Evolutionary conservation across 2,888 invertebrate genomes (phyloP), one percentile per base, ranked within the genome.

Genomic region (Drosophila anceps): DNA sequence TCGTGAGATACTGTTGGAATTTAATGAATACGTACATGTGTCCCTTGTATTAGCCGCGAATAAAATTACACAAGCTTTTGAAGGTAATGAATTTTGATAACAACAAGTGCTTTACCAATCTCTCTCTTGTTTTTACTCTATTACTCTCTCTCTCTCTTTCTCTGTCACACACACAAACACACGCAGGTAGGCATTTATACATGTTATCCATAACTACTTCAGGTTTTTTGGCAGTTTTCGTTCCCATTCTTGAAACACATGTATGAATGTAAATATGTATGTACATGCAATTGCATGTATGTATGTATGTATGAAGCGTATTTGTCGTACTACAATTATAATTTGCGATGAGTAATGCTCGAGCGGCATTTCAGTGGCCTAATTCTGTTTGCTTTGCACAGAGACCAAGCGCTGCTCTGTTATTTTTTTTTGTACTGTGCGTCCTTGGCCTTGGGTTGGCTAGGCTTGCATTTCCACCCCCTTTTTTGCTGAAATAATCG

Each of bases 381-480:
- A 58, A 68, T 79, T 78, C 43, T 9, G 18, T 27, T 12, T 1
- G 20, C 18, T 29, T 44, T 61, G 4, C 41, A 39, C 43, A 43
- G 39, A 29, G 44, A 10, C 27, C 50, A 57, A 27, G 48, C 37
- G 31, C 20, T 53, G 39, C 29, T 37, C 29, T 15, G 31, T 13
- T n/a, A 13, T 15, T 43, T 44, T 13, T 39, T 35, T 31, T 41
- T 59, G 10, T 18, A 12, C 9, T 15, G 27, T 33, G 24, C 63
- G 68, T 75, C 78, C 78, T 78, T 78, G 78, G 75, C 79, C 77
- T 78, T 78, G 70, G 18, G 6, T 46, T 35, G 33, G 15, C 35
- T 18, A 5, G 31, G 50, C 6, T 13, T 33, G 33, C 33, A 33
- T 48, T 54, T 31, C 46, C 24, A 51, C 39, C 27, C 39, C 31